A percentile compares a stretch with the other conserved stretches of the same genome.
phyloP scores from a whole-genome alignment of 2,888 invertebrate species.

The Dasysyrphus albostriatus region DNA sequence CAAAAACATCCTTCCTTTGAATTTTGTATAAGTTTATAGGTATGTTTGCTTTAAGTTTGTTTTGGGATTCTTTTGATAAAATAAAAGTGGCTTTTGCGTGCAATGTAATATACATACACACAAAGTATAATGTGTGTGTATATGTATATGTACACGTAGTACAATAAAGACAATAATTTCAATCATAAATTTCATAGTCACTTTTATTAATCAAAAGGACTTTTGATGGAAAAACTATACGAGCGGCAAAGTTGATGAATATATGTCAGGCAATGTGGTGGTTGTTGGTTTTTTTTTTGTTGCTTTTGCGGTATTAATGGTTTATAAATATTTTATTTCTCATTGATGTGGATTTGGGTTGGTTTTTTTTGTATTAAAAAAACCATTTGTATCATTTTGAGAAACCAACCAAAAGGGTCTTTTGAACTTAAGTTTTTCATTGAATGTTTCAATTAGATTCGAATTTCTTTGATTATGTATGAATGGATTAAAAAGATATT shows the following conservation, averaged over 20 bases:
- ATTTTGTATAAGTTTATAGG: conserved; percentile 15
- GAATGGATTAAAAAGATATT: not conserved
- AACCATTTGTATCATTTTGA: not conserved
- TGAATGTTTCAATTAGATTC: not conserved
- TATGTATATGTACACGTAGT: not conserved
- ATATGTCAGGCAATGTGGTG: conserved; percentile 46
- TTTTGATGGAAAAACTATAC: conserved; percentile 14
- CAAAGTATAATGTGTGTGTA: too few relatives aligned
- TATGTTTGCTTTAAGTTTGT: not conserved
- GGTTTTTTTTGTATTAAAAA: not conserved
- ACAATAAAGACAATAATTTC: conserved; percentile 63
- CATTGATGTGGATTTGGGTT: conserved; percentile 8
- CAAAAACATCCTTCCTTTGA: conserved; percentile 35
- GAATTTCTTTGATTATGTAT: not conserved
- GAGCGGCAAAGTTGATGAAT: conserved; percentile 49
- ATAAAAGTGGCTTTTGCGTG: conserved; percentile 69
- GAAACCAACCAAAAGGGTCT: not conserved
- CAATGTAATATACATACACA: conserved; percentile 13
- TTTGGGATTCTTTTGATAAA: conserved; percentile 53
- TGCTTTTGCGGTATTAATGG: not conserved
- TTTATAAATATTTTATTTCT: conserved; percentile 20
- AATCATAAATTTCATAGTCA: conserved; percentile 62
- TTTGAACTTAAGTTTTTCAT: not conserved
- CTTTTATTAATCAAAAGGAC: conserved; percentile 71
- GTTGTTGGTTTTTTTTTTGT: not conserved